Evolutionary conservation across 2,888 invertebrate species (phyloP), one percentile per base, ranked within the genome.

Genomic region (Latheticus oryzae): DNA sequence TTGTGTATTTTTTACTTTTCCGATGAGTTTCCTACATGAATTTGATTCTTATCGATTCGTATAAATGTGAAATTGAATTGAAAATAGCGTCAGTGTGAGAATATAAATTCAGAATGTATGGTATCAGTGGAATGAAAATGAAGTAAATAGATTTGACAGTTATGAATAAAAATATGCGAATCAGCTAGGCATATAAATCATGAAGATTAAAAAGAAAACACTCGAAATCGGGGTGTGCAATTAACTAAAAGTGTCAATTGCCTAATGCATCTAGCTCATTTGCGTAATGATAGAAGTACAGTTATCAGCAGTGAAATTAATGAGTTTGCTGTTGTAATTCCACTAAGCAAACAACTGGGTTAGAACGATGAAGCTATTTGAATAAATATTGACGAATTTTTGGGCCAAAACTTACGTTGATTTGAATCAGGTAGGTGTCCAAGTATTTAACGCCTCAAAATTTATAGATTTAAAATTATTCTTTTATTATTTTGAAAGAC

Each of bases 51-150:
- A n/a, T n/a, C n/a, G n/a, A n/a, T n/a, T n/a, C n/a, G n/a, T n/a
- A n/a, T n/a, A n/a, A n/a, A n/a, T n/a, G n/a, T n/a, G n/a, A n/a
- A n/a, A n/a, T n/a, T n/a, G n/a, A n/a, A n/a, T n/a, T n/a, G n/a
- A 19, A 32, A 7, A 19, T 17, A 13, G 2, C 33, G 45, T 28
- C 13, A 21, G 23, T 19, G 35, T 23, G 24, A 23, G 23, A 15
- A 48, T 48, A 48, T 32, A 33, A 47, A 42, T 45, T 48, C 13
- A 16, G 26, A n/a, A 33, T 32, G 32, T 12, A 23, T 12, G 15
- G n/a, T 32, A 50, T 38, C 37, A 50, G 26, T 28, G 50, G 28
- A 50, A 38, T 50, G 50, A 50, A 50, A 50, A 50, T 50, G 38
- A 50, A 28, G 21, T 37, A 37, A 26, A 38, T 28, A 19, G 23